These are phyloP conservation scores for Papilio xuthus DNA, from an alignment of 1,140 invertebrate genomes.

Conservation along the genomic window DNA sequence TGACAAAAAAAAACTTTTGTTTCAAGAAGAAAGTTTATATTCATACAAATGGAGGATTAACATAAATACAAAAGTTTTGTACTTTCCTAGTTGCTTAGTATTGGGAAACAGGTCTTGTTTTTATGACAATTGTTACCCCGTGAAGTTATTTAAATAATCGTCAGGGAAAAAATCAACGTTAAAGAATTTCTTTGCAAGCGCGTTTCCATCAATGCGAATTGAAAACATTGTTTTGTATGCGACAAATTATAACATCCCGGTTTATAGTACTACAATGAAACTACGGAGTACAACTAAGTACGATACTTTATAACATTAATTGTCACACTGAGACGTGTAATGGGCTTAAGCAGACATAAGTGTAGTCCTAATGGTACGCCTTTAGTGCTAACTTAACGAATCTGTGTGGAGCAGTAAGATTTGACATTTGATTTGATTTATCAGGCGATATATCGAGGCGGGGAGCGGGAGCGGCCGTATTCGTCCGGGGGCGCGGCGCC, in stretches of 20 bases:
- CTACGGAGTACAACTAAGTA: too few relatives aligned
- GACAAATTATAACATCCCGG: too few relatives aligned
- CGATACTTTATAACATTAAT: too few relatives aligned
- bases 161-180: too few relatives aligned
- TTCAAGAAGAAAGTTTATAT: neutral
- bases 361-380: too few relatives aligned
- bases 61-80: neutral
- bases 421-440: constrained; percentile 23
- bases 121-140: neutral
- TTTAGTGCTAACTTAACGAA: too few relatives aligned
- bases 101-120: constrained; percentile 2
- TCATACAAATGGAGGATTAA: neutral
- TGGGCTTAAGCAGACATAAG: neutral
- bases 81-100: neutral
- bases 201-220: neutral
- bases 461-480: constrained; percentile 73
- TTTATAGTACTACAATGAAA: too few relatives aligned
- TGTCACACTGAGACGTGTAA: too few relatives aligned
- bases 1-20: constrained; percentile 18
- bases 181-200: too few relatives aligned
- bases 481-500: constrained; percentile 83
- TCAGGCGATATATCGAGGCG: constrained; percentile 73
- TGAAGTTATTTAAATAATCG: neutral
- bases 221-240: neutral
- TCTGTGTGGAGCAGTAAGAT: neutral